Conservation (phyloP, 1,140 invertebrate species). For the Andrena cerasifolii region DNA sequence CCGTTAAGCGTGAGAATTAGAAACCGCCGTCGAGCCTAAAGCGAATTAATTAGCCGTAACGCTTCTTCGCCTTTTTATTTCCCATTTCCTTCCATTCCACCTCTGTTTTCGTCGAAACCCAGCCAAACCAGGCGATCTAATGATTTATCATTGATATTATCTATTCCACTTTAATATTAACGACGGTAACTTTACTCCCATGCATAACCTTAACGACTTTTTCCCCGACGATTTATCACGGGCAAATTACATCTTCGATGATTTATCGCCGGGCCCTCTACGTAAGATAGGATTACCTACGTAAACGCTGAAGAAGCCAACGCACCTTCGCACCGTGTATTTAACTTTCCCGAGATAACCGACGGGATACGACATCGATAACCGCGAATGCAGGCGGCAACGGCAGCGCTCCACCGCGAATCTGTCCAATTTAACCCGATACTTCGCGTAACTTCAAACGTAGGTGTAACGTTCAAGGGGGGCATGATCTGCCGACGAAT, state of each 20-base stretch:
- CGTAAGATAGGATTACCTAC: slow-evolving; percentile 55
- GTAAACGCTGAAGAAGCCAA: slow-evolving; percentile 50
- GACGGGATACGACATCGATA: slow-evolving; percentile 36
- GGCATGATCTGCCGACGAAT: neutral
- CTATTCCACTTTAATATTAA: slow-evolving; percentile 59
- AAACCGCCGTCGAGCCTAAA: slow-evolving; percentile 60
- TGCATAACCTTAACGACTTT: slow-evolving; percentile 57
- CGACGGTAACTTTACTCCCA: slow-evolving; percentile 53
- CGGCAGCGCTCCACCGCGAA: no score
- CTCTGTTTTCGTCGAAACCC: neutral
- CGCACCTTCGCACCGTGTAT: slow-evolving; percentile 40
- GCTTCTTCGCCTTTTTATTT: slow-evolving; percentile 23
- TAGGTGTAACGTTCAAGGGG: no score
- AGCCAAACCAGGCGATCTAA: slow-evolving; percentile 50
- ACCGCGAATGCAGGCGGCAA: slow-evolving; percentile 32
- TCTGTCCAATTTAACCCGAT: no score
- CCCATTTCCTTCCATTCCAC: slow-evolving; percentile 40
- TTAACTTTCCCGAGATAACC: slow-evolving; percentile 49
- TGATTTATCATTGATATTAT: slow-evolving; percentile 68
- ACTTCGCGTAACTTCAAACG: no score
- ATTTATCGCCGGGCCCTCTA: slow-evolving; percentile 46
- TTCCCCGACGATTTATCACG: slow-evolving; percentile 55
- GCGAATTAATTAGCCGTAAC: slow-evolving; percentile 65
- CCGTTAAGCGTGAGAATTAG: slow-evolving; percentile 67
- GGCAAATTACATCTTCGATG: slow-evolving; percentile 57